These are phyloP conservation scores for Dufourea novaeangliae DNA, from an alignment of 1,140 invertebrate species.

Conservation along the genomic window DNA sequence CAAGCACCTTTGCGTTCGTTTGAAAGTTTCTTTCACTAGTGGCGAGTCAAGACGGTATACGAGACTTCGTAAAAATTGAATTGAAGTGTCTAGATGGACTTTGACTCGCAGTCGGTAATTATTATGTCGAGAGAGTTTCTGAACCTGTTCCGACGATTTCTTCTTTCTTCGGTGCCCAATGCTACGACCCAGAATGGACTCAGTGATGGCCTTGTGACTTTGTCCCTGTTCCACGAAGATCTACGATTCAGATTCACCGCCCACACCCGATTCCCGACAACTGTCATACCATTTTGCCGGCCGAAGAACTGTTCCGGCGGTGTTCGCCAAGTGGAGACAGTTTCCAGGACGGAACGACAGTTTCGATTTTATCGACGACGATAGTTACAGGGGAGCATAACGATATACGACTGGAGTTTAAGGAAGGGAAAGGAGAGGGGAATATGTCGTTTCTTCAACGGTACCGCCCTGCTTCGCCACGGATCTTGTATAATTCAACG, in stretches of 20 bases:
- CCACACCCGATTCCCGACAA: not conserved
- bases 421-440: too few species aligned
- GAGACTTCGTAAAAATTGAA: too few species aligned
- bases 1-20: too few species aligned
- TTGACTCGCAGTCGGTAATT: too few species aligned
- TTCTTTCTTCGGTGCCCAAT: too few species aligned
- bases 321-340: constrained; percentile 3
- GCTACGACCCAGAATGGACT: too few species aligned
- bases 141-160: too few species aligned
- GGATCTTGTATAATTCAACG: constrained; percentile 27
- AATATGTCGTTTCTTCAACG: not conserved
- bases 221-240: not conserved
- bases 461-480: not conserved
- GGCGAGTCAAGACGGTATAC: too few species aligned
- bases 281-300: not conserved
- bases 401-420: not conserved
- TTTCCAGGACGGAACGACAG: constrained; percentile 16
- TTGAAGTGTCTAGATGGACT: too few species aligned
- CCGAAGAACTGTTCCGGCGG: not conserved
- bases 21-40: too few species aligned
- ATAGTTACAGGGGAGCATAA: not conserved
- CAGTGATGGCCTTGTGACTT: too few species aligned
- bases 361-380: constrained; percentile 29
- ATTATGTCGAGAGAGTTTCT: too few species aligned
- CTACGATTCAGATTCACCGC: not conserved